These are phyloP conservation scores for Candidula unifasciata DNA, from an alignment of 2,888 invertebrate species.

Conservation along the genomic window DNA sequence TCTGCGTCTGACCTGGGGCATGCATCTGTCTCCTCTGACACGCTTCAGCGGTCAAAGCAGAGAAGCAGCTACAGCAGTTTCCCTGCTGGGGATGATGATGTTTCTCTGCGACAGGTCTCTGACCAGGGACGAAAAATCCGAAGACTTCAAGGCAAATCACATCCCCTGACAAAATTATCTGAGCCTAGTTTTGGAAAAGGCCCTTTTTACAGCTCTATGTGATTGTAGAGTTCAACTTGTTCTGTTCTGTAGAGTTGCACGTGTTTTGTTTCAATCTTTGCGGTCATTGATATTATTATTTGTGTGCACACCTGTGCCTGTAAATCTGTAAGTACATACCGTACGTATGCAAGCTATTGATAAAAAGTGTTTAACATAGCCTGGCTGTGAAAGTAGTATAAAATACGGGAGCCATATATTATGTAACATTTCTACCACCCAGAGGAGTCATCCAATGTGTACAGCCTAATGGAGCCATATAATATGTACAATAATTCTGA, in stretches of 20 bases:
- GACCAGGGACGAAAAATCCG: constrained; percentile 62
- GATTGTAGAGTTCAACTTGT: constrained; percentile 11
- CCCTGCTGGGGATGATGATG: constrained; percentile 8
- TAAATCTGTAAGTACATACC: too few species aligned
- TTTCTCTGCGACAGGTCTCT: constrained; percentile 33
- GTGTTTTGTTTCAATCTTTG: too few species aligned
- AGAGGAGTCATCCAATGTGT: too few species aligned
- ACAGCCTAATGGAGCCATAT: too few species aligned
- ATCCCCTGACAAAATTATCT: constrained; percentile 86
- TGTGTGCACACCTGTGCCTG: too few species aligned
- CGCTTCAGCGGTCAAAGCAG: background rate
- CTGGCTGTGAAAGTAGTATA: too few species aligned
- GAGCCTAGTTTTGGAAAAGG: constrained; percentile 47
- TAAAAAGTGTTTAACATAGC: too few species aligned
- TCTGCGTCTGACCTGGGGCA: background rate
- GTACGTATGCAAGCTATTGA: too few species aligned
- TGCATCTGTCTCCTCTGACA: background rate
- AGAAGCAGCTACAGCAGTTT: background rate
- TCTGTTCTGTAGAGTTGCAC: background rate
- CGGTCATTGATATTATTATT: too few species aligned
- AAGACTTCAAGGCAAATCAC: constrained; percentile 92
- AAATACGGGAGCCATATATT: too few species aligned
- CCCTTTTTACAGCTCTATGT: constrained; percentile 71
- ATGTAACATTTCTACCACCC: too few species aligned
- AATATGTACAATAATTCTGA: too few species aligned